phyloP scores from a whole-genome alignment of 2,113 vertebrate genomes.

The Piaya cayana region DNA sequence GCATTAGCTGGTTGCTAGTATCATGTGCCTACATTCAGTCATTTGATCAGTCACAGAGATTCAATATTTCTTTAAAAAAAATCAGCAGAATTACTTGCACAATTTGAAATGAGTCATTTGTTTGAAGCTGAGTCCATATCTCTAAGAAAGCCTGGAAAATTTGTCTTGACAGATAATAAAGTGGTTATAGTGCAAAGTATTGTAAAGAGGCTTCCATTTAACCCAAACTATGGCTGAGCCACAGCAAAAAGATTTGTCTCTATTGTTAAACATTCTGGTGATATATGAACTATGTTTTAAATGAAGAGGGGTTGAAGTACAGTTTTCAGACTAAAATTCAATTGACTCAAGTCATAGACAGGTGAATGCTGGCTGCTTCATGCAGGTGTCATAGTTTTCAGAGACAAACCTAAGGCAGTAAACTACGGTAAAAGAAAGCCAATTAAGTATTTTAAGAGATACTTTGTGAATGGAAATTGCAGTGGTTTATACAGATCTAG shows the following conservation, averaged over 20 bases:
- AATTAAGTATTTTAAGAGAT: not conserved
- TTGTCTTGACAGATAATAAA: not conserved
- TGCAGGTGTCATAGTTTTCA: not conserved
- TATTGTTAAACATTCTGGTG: not conserved
- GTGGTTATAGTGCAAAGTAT: not conserved
- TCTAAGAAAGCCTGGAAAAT: not conserved
- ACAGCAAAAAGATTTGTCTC: not conserved
- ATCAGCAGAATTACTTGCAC: not conserved
- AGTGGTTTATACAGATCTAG: not conserved
- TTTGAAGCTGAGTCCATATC: conserved; percentile 23
- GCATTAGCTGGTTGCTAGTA: not conserved
- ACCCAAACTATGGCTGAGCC: not conserved
- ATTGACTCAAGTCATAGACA: not conserved
- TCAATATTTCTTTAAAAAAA: conserved; percentile 33
- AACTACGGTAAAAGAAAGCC: not conserved
- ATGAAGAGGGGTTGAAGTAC: not conserved
- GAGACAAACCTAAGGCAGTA: not conserved
- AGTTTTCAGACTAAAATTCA: not conserved
- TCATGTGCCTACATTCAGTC: conserved; percentile 18
- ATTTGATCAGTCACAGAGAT: conserved; percentile 19
- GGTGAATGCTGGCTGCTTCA: not conserved
- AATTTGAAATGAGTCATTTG: conserved; percentile 31
- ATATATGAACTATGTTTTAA: not conserved
- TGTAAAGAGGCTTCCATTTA: conserved; percentile 19
- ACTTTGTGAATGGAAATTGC: not conserved